Base-by-base conservation (phyloP, 2,113 vertebrate genomes). In the Nothoprocta perdicaria region DNA sequence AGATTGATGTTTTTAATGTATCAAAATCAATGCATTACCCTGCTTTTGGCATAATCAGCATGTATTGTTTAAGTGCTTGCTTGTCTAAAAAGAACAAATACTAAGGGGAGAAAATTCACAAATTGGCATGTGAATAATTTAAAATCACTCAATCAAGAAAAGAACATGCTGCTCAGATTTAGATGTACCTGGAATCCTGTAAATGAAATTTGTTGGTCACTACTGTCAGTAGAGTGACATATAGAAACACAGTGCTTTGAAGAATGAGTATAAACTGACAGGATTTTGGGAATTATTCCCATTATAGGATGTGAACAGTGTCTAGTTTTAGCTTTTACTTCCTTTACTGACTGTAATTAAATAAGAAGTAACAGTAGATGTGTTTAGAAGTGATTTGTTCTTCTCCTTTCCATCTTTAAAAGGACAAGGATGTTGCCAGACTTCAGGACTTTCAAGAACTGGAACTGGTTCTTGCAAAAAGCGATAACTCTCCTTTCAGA, bases 351-450 rank as follows among this genome's bases (percentile, higher is more conserved):
- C 46, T 52, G 33, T 21, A 52, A 35, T 43, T 9, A 46, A 11
- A 71, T 23, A 57, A 18, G 23, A 15, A 52, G 14, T 40, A 40
- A 29, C 57, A 60, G 35, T 26, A 61, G n/a, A 5, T 45, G 3
- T 4, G 14, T 67, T 27, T 43, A 48, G 40, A 46, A 88, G 53
- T 50, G 72, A 43, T 4, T 3, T 1, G 0, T 8, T 10, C 6
- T 58, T 94, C 38, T 94, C 85, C 41, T 60, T 19, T 88, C 27
- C 35, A 43, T 88, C 60, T 84, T 53, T 26, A 10, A 45, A 91
- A 99, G 98, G 99, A 99, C 95, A 98, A 98, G 96, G 98, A 99
- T 18, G 98, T 99, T 69, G 98, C 97, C 58, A 98, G 99, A 78
- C 98, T 99, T 72, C 97, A 97, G 95, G 98, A 99, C 96, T 99